Evolutionary conservation across 2,888 invertebrate species (phyloP), one percentile per base, ranked within the genome.

Genomic region (Oxyteleia sp.): DNA sequence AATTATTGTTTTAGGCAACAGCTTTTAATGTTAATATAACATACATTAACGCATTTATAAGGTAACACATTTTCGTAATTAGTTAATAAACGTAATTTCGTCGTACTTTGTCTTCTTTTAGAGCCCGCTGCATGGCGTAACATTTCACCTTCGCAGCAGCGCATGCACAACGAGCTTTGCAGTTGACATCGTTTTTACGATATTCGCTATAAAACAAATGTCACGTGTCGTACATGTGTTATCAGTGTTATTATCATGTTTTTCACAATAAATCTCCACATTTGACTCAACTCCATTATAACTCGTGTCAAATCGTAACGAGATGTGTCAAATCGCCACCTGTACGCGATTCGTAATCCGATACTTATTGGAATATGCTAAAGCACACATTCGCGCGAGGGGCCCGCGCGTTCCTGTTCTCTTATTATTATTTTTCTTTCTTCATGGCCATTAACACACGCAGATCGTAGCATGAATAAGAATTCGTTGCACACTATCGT

Each of bases 401-500:
- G 32, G 32, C 32, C 32, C 32, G 32, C 8, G 16, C 18, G 15
- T 4, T 45, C 16, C 3, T 45, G 15, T 4, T 45, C 16, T 15
- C 18, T 16, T 45, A 16, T 49, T 20, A 11, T 20, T 49, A 23
- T 49, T 49, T 23, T 49, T 49, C 8, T 49, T 20, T 20, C 23
- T 23, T 49, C 49, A 49, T 49, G 49, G 49, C n/a, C 49, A 49
- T 23, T 49, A 49, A 18, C 23, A 49, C 45, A 45, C 11, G n/a
- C 23, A n/a, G 11, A 20, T 49, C 23, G 20, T n/a, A 49, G 3
- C 20, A 23, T 11, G 49, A 49, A 49, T 49, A 49, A 49, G 49
- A 49, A 49, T 49, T 49, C 23, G 23, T 23, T 23, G 20, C 49
- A 41, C 15, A 41, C 41, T 41, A 41, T 41, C 41, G 41, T 13